Evolutionary conservation across 1,140 invertebrate genomes (phyloP), one percentile per base, ranked within the genome.

Genomic region (Calliopsis andreniformis): DNA sequence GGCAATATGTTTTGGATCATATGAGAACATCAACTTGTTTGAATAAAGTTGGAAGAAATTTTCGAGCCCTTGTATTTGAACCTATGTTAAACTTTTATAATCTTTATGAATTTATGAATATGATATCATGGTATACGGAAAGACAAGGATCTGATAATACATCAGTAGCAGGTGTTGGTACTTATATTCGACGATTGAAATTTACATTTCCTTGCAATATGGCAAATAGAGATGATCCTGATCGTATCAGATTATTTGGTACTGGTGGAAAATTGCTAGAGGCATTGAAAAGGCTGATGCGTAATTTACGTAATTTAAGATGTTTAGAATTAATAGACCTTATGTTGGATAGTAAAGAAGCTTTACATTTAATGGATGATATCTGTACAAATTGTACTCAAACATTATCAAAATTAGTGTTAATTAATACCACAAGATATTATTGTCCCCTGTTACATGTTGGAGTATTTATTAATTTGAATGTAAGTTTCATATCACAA

Each of bases 201-300:
- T 97, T 97, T 84, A 95, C 95, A 2, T 98, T 97, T 88, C 95
- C 95, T 0, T 97, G 96, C 87, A 95, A 96, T 79, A 95, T 96
- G 93, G 91, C 92, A 3, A 92, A 91, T 47, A 86, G 93, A 80
- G 93, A 94, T 59, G 93, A 95, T 89, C 92, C 92, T 39, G 94
- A 94, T 84, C 92, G 92, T 61, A 93, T 93, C 32, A 93, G 93
- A 87, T 90, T 96, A 0, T 96, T 95, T 87, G 96, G 96, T 35
- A 97, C 96, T 8, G 96, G 96, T 12, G 96, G 95, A 0, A 94
- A 95, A 88, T 83, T 96, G 3, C 82, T 96, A 0, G 94, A 93
- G 77, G 93, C 94, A 2, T 88, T 97, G 0, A 96, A 96, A 86
- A 92, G 95, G 72, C 90, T 98, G 8, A 94, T 97, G 92, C 88